A percentile compares a stretch with the other conserved stretches of the same genome.
Evolutionary conservation across 1,140 invertebrate genomes (phyloP).

Genomic region (Scaptomyza pallida): DNA sequence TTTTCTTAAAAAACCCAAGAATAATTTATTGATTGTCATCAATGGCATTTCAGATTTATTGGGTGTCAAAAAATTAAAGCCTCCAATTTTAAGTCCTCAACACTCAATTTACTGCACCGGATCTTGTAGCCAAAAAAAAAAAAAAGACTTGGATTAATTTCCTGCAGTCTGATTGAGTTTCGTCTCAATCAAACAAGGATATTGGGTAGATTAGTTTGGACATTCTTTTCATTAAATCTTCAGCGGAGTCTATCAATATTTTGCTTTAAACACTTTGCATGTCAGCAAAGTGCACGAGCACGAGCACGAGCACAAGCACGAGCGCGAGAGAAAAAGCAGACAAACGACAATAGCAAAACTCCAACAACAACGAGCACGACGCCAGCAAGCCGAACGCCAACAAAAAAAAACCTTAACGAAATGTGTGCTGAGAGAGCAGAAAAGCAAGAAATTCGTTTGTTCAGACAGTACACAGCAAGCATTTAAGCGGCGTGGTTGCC

Average conservation of each 20-base stretch:
- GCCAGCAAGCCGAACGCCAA: constrained; percentile 4
- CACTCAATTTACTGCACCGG: background rate
- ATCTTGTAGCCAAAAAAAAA: background rate
- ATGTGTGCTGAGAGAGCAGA: constrained; percentile 7
- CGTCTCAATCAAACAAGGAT: background rate
- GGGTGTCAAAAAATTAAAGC: background rate
- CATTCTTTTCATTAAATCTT: background rate
- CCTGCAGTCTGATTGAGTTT: constrained; percentile 27
- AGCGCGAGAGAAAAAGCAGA: background rate
- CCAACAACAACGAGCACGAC: constrained; percentile 1
- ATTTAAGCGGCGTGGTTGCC: constrained; percentile 23
- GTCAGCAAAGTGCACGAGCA: too few relatives aligned
- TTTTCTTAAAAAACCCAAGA: too few relatives aligned
- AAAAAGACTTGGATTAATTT: background rate
- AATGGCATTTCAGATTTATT: background rate
- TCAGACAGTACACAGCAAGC: constrained; percentile 7
- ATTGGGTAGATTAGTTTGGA: background rate
- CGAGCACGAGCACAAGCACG: too few relatives aligned
- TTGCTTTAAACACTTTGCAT: background rate
- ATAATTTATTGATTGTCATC: background rate
- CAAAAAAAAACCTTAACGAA: background rate
- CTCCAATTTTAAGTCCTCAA: background rate
- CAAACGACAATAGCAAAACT: constrained; percentile 15
- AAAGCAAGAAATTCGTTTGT: constrained; percentile 16
- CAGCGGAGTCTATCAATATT: constrained; percentile 5